Evolutionary conservation across 2,113 vertebrate genomes (phyloP).

Genomic region (Podarcis cretensis): DNA sequence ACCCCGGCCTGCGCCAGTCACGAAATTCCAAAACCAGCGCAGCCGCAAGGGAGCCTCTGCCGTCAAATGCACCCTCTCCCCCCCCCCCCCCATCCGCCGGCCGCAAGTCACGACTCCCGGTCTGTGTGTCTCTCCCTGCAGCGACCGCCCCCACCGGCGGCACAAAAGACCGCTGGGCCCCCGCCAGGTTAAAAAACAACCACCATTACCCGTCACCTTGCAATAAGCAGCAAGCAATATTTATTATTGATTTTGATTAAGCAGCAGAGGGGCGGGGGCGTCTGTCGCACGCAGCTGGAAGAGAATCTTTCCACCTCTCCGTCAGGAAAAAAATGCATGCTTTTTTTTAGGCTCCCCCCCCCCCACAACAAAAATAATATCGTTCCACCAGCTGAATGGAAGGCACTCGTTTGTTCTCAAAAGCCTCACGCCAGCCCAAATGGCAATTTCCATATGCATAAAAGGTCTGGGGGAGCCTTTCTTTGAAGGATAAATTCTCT

Average conservation of each 20-base stretch:
- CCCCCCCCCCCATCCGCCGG: background rate
- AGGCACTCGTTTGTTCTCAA: background rate
- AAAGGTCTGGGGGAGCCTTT: too few relatives aligned
- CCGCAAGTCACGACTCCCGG: constrained; percentile 65
- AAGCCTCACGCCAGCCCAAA: fast-evolving
- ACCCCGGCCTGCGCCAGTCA: constrained; percentile 22
- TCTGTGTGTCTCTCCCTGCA: constrained; percentile 23
- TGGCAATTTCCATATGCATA: background rate
- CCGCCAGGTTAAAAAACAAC: background rate
- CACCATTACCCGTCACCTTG: background rate
- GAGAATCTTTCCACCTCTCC: background rate
- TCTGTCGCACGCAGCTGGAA: background rate
- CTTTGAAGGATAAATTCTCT: too few relatives aligned
- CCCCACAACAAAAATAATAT: background rate
- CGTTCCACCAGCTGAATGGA: background rate
- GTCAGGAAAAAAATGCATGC: too few relatives aligned
- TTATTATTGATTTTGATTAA: too few relatives aligned
- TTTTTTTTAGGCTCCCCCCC: fast-evolving
- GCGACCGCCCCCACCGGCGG: background rate
- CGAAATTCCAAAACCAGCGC: constrained; percentile 53
- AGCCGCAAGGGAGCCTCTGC: constrained; percentile 66
- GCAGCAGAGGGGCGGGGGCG: background rate
- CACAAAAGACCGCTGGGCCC: background rate
- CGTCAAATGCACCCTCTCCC: constrained; percentile 33
- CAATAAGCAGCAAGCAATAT: background rate